Base-by-base conservation (phyloP, 1,140 invertebrate genomes). In the Trialeurodes vaporariorum region DNA sequence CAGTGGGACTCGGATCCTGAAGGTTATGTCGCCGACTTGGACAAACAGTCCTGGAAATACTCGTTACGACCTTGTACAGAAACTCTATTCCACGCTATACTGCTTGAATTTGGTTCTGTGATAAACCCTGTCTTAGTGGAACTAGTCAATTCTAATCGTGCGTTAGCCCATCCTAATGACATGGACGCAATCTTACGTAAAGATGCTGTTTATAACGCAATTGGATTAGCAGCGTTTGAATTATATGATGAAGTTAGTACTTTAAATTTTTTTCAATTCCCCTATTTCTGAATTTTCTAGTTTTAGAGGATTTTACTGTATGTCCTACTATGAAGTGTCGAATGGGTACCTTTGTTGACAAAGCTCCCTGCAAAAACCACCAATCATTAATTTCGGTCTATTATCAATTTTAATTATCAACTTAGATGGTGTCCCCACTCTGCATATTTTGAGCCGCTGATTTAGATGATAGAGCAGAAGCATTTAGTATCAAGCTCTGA, bases 161-260 rank as follows among this genome's bases (percentile, higher is more conserved):
- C 79, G 65, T 83, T 84, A 70, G 81, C 84, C 70, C 80, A 86
- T 65, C 81, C 86, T 2, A 79, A 84, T 64, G 87, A 96, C 79
- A 78, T 94, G 68, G 81, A 84, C 69, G 83, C 84, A 13, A 90
- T 97, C 74, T 78, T 96, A 66, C 81, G 87, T 25, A 96, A 95
- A 80, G 94, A 97, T 81, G 94, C 94, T n/a, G 86, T 97, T 65
- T 98, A 98, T 74, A 94, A 93, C 81, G 93, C 94, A 1, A 87
- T 94, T 64, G 92, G 93, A 22, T 80, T 94, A 65, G 88, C 87
- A n/a, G 87, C 92, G 0, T 94, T 92, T 79, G 91, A 96, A 72
- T 81, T 98, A 62, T 96, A 92, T 77, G 92, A 97, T 78, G 90
- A 94, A 75, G 89, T 94, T 79, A 79, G 75, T 74, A 26, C n/a